Conservation (phyloP, 2,113 vertebrate species). For the Lichenostomus cassidix region DNA sequence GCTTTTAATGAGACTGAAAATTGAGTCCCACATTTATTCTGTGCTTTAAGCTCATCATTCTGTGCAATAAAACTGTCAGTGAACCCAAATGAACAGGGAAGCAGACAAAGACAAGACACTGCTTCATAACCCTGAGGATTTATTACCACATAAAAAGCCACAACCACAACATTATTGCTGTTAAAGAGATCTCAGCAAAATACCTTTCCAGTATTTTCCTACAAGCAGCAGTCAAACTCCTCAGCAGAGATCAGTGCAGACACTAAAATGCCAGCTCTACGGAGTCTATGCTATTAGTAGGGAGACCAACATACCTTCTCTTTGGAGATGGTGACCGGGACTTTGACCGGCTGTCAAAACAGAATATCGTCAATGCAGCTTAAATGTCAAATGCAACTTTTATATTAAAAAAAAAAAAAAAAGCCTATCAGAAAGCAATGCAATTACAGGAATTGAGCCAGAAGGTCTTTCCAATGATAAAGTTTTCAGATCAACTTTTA, state of each 20-base stretch:
- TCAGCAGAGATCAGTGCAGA: neutral
- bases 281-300: neutral
- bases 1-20: neutral
- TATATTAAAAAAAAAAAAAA: fast-evolving
- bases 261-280: neutral
- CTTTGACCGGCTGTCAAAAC: constrained; percentile 81
- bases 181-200: neutral
- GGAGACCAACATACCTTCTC: constrained; percentile 79
- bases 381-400: neutral
- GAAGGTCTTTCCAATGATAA: neutral
- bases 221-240: neutral
- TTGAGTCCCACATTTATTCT: neutral
- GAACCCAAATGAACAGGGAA: neutral
- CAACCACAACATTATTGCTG: neutral
- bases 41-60: neutral
- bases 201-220: neutral
- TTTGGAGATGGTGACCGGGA: constrained; percentile 84
- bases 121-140: neutral
- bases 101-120: neutral
- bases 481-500: neutral
- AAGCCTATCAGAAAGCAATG: neutral
- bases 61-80: neutral
- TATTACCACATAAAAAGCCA: neutral
- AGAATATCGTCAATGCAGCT: constrained; percentile 31
- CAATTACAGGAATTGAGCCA: neutral